Percentiles rank a stretch among this genome's conserved stretches.
phyloP scores from a whole-genome alignment of 1,140 invertebrate genomes.

The Orius laevigatus region DNA sequence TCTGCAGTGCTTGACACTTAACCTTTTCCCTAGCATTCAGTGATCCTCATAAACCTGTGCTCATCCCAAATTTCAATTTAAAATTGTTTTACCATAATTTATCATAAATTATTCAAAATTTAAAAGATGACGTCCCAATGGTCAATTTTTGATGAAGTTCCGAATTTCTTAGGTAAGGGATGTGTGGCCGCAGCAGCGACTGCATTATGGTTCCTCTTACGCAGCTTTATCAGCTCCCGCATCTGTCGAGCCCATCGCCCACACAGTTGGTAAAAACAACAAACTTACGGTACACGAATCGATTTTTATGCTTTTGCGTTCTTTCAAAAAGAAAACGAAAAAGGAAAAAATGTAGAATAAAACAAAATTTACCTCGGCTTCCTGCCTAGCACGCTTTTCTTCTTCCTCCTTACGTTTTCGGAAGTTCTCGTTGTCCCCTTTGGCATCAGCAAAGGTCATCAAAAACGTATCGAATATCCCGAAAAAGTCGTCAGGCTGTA shows the following conservation, averaged over 20 bases:
- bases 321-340: background rate
- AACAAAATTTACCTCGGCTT: constrained; percentile 57
- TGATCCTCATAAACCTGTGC: background rate
- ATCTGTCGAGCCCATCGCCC: constrained; percentile 11
- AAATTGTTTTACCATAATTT: background rate
- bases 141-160: constrained; percentile 8
- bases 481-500: constrained; percentile 93
- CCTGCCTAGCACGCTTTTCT: constrained; percentile 73
- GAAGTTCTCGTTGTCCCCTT: constrained; percentile 76
- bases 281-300: background rate
- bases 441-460: constrained; percentile 65
- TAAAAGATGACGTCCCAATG: constrained; percentile 16
- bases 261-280: constrained; percentile 6
- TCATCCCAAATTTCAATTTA: background rate
- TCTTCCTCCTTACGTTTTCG: constrained; percentile 76
- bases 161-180: constrained; percentile 3
- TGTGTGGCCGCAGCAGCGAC: background rate
- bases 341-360: constrained; percentile 1
- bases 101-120: background rate
- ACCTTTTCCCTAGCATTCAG: no score
- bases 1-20: no score
- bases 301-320: background rate
- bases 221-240: constrained; percentile 11
- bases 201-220: background rate
- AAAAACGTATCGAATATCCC: constrained; percentile 86